Evolutionary conservation across 1,140 invertebrate species (phyloP).

Genomic region (Euura saliciscinereae): DNA sequence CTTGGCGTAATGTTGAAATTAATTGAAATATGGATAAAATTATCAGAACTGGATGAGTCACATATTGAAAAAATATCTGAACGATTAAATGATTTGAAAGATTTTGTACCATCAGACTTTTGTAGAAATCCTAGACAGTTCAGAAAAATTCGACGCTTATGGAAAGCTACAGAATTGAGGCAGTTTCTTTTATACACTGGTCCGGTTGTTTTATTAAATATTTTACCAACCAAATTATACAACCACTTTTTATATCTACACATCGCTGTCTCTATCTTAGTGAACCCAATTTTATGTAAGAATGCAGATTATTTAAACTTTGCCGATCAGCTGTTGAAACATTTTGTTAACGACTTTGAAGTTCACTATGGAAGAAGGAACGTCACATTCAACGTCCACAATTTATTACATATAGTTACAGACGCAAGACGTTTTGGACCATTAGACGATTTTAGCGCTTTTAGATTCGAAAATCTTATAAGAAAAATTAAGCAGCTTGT

Average conservation of each 20-base stretch:
- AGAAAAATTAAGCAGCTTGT: neutral
- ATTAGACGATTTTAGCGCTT: neutral
- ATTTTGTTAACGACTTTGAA: neutral
- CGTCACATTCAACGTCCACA: neutral
- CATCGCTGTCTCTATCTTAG: neutral
- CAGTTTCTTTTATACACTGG: neutral
- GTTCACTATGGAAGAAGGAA: neutral
- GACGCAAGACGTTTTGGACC: neutral
- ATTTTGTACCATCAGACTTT: neutral
- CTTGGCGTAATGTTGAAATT: conserved; percentile 14
- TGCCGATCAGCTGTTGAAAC: neutral
- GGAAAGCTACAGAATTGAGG: neutral
- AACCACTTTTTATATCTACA: neutral
- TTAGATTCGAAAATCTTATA: neutral
- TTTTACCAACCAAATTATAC: neutral
- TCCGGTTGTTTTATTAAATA: neutral
- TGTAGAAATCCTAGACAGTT: neutral
- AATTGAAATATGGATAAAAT: neutral
- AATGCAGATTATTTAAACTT: neutral
- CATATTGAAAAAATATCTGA: neutral
- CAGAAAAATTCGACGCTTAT: neutral
- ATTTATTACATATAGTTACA: neutral
- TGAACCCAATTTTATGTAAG: neutral
- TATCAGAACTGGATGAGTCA: conserved; percentile 13
- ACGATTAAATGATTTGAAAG: neutral